phyloP scores from a whole-genome alignment of 2,888 invertebrate genomes.

The Hemaris fuciformis region DNA sequence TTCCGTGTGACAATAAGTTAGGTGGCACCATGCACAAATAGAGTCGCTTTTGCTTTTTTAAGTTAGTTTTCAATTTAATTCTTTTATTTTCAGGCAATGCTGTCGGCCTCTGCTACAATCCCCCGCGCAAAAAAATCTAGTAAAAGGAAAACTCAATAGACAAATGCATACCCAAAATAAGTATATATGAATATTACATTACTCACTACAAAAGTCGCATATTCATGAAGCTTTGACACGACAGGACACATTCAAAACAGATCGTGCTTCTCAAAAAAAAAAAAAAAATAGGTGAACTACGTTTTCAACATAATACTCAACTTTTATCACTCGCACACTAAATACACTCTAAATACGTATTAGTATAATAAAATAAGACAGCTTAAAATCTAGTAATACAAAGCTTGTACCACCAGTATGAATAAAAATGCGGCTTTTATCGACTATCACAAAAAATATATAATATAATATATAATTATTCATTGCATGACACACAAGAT shows the following conservation, averaged over 20 bases:
- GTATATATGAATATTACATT: conserved; percentile 25
- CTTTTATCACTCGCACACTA: not conserved
- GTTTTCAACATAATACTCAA: not conserved
- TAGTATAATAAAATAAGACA: not conserved
- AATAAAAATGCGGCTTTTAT: not conserved
- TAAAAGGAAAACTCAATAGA: conserved; percentile 85
- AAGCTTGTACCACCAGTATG: not conserved
- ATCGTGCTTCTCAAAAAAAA: not conserved
- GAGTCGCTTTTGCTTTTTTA: conserved; percentile 56
- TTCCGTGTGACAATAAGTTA: conserved; percentile 1
- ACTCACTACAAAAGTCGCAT: conserved; percentile 12
- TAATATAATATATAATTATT: not conserved
- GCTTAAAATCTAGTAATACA: not conserved
- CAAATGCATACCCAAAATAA: conserved; percentile 31
- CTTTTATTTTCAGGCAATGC: conserved; percentile 84
- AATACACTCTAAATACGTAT: not conserved
- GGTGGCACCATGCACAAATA: conserved; percentile 11
- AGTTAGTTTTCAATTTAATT: conserved; percentile 62
- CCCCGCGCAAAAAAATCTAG: conserved; percentile 87
- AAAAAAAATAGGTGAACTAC: not conserved
- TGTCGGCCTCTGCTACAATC: conserved; percentile 86
- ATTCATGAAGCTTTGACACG: not conserved
- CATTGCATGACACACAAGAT: not conserved
- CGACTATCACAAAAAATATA: not conserved
- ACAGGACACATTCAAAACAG: not conserved